Evolutionary conservation across 2,888 invertebrate genomes (phyloP).

Genomic region (Mayetiola destructor): DNA sequence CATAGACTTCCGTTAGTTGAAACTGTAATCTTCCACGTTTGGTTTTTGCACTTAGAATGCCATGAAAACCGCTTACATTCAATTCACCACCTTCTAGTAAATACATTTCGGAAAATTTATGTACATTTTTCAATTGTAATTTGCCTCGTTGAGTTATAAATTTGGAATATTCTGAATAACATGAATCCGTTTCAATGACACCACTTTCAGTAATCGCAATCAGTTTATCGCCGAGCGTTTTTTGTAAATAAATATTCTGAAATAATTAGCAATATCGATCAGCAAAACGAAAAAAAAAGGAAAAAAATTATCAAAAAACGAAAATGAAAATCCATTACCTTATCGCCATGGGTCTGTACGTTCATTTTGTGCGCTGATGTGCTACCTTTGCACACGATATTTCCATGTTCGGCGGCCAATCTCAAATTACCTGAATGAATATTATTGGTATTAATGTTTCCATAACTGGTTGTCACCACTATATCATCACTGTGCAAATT

Average conservation of each 20-base stretch:
- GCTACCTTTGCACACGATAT: slow-evolving; percentile 27
- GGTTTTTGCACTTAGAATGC: slow-evolving; percentile 26
- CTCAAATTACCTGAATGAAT: slow-evolving; percentile 25
- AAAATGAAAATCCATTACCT: no score
- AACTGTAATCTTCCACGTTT: slow-evolving; percentile 29
- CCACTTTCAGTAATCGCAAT: slow-evolving; percentile 27
- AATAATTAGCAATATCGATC: not conserved
- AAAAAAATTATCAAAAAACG: not conserved
- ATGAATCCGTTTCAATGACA: slow-evolving; percentile 27
- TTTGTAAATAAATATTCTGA: slow-evolving; percentile 28
- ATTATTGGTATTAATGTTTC: slow-evolving; percentile 26
- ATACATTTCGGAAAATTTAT: slow-evolving; percentile 27
- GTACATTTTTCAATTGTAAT: slow-evolving; percentile 30
- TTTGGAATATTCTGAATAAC: slow-evolving; percentile 29
- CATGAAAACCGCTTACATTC: slow-evolving; percentile 27
- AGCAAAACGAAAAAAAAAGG: not conserved
- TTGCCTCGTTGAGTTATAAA: slow-evolving; percentile 29
- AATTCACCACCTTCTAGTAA: slow-evolving; percentile 27
- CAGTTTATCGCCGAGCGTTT: slow-evolving; percentile 29
- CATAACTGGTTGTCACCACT: slow-evolving; percentile 21
- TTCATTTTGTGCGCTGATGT: slow-evolving; percentile 25
- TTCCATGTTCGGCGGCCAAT: slow-evolving; percentile 25
- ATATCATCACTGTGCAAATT: slow-evolving; percentile 27
- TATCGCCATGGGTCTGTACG: slow-evolving; percentile 24
- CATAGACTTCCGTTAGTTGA: slow-evolving; percentile 30